A percentile compares a stretch with the other conserved stretches of the same genome.
Conservation (phyloP, 2,113 vertebrate genomes). For the Malurus alboscapulatus region DNA sequence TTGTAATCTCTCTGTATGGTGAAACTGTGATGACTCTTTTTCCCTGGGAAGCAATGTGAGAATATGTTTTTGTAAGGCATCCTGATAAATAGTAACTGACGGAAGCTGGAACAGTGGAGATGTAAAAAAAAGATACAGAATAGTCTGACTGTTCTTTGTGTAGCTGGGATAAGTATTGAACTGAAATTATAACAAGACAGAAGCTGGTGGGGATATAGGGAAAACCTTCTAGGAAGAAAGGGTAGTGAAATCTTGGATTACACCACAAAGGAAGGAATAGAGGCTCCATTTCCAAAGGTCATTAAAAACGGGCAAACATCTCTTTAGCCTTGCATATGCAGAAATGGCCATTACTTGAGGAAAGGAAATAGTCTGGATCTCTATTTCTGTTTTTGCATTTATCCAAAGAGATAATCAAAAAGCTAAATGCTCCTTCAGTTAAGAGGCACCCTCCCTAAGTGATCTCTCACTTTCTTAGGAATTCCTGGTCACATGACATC, state of each 20-base stretch:
- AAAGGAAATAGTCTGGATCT: not conserved
- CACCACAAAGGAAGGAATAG: not conserved
- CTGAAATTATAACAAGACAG: not conserved
- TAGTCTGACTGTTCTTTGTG: not conserved
- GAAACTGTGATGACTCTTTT: not conserved
- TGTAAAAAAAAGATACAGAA: not conserved
- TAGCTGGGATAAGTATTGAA: not conserved
- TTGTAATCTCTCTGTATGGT: not conserved
- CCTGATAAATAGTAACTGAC: not conserved
- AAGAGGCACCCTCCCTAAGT: not conserved
- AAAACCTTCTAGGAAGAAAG: not conserved
- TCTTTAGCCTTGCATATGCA: not conserved
- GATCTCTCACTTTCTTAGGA: not conserved
- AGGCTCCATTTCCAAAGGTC: not conserved
- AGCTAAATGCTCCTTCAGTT: not conserved
- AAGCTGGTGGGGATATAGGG: not conserved
- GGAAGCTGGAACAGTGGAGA: not conserved
- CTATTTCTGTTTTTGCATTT: not conserved
- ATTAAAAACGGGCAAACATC: not conserved
- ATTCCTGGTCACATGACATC: rapidly evolving
- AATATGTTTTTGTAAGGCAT: not conserved
- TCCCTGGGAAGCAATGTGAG: not conserved
- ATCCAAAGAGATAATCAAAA: not conserved
- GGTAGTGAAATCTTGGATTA: not conserved
- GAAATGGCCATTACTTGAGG: not conserved